Conservation (phyloP, 1,140 invertebrate genomes). For the Macrostomum lignano region DNA sequence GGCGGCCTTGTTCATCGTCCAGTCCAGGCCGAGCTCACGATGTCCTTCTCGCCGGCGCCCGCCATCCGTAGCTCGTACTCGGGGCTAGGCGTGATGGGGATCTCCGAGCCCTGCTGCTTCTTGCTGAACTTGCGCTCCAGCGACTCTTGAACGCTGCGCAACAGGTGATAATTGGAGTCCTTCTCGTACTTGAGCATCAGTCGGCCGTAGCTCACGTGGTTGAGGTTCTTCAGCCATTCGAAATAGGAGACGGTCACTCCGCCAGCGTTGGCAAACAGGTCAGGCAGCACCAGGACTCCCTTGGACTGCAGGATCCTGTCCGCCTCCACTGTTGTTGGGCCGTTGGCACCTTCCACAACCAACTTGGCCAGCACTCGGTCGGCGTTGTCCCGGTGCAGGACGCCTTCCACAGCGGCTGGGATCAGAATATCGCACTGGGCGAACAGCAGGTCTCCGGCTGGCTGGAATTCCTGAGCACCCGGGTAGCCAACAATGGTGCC, state of each 20-base stretch:
- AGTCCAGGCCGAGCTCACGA: too few species aligned
- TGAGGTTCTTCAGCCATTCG: conserved; percentile 97
- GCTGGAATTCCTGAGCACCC: conserved; percentile 37
- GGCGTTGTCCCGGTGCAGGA: conserved; percentile 74
- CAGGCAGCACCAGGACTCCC: conserved; percentile 76
- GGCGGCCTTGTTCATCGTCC: too few species aligned
- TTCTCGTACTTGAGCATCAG: conserved; percentile 95
- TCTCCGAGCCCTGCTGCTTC: conserved; percentile 57
- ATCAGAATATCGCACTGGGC: conserved; percentile 90
- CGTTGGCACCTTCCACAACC: conserved; percentile 90
- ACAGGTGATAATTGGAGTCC: conserved; percentile 84
- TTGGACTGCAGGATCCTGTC: conserved; percentile 73
- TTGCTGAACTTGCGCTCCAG: conserved; percentile 75
- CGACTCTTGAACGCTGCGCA: conserved; percentile 96
- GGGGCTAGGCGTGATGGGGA: too few species aligned
- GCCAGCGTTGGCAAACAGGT: conserved; percentile 56
- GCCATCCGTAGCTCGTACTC: too few species aligned
- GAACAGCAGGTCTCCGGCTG: conserved; percentile 56
- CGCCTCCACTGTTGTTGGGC: conserved; percentile 81
- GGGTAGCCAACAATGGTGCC: conserved; percentile 78
- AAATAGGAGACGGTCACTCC: conserved; percentile 99
- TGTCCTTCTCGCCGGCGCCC: too few species aligned
- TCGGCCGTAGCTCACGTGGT: conserved; percentile 91
- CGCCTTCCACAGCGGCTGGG: conserved; percentile 81
- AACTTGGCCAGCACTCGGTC: conserved; percentile 67